phyloP scores from a whole-genome alignment of 2,888 invertebrate genomes.

The Chironomus riparius region DNA sequence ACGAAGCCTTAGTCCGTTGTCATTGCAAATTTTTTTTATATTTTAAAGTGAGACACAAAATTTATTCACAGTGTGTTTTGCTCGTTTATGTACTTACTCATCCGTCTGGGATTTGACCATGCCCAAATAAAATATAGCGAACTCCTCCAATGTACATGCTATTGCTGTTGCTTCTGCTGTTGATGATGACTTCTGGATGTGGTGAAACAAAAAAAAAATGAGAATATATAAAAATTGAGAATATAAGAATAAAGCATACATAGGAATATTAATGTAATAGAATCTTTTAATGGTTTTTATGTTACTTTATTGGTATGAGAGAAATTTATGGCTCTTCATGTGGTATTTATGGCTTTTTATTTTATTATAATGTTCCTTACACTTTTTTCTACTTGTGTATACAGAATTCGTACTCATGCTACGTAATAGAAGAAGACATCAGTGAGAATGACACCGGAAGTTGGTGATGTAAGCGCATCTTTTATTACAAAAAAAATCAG shows the following conservation, averaged over 20 bases:
- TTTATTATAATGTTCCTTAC: neutral
- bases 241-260: neutral
- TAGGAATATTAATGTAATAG: neutral
- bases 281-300: neutral
- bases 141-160: conserved; percentile 41
- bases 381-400: neutral
- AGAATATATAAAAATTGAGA: neutral
- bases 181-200: neutral
- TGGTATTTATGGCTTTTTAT: conserved; percentile 14
- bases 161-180: neutral
- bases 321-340: conserved; percentile 13
- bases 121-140: conserved; percentile 50
- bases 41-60: neutral
- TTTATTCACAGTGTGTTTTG: neutral
- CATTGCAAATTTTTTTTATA: too few relatives aligned
- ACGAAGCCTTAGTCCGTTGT: too few relatives aligned
- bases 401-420: neutral
- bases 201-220: neutral
- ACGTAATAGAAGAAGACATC: too few relatives aligned
- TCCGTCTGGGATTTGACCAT: conserved; percentile 49
- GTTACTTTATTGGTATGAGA: neutral
- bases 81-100: conserved; percentile 37
- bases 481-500: too few relatives aligned
- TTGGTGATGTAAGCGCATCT: too few relatives aligned
- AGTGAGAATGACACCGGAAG: too few relatives aligned